Conservation (phyloP, 2,797 vertebrate genomes). For the Sebastes hubbsi region DNA sequence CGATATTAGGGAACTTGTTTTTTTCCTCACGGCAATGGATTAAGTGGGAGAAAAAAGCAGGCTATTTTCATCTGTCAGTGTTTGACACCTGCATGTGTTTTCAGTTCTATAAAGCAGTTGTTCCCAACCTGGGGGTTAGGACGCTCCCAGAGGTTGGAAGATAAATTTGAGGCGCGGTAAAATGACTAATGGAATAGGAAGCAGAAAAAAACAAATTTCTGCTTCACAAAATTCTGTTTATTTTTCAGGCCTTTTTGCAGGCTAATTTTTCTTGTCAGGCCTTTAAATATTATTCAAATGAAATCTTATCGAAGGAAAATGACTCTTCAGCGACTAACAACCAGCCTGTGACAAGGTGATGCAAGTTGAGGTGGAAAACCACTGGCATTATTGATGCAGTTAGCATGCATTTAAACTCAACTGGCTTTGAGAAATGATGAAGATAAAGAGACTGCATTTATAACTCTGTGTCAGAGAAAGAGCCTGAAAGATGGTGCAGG, state of each 20-base stretch:
- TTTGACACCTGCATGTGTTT: constrained; percentile 18
- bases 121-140: constrained; percentile 2
- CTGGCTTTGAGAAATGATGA: constrained; percentile 27
- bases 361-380: neutral
- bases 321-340: constrained; percentile 14
- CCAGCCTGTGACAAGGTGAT: neutral
- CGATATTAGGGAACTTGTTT: constrained; percentile 11
- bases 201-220: constrained; percentile 9
- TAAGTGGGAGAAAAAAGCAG: neutral
- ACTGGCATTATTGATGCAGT: constrained; percentile 26
- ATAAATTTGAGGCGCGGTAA: constrained; percentile 11
- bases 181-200: constrained; percentile 11
- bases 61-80: constrained; percentile 1
- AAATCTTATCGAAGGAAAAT: constrained; percentile 23
- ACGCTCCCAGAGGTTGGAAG: constrained; percentile 2
- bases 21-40: neutral
- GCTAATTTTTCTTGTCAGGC: constrained; percentile 28
- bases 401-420: constrained; percentile 19
- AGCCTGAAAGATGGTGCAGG: neutral
- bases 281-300: constrained; percentile 47
- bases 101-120: neutral
- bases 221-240: constrained; percentile 21
- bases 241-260: constrained; percentile 15
- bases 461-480: constrained; percentile 7
- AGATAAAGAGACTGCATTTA: constrained; percentile 17